A percentile compares a stretch with the other conserved stretches of the same genome.
Evolutionary conservation across 2,888 invertebrate genomes (phyloP).

Genomic region (Lithophane socia): DNA sequence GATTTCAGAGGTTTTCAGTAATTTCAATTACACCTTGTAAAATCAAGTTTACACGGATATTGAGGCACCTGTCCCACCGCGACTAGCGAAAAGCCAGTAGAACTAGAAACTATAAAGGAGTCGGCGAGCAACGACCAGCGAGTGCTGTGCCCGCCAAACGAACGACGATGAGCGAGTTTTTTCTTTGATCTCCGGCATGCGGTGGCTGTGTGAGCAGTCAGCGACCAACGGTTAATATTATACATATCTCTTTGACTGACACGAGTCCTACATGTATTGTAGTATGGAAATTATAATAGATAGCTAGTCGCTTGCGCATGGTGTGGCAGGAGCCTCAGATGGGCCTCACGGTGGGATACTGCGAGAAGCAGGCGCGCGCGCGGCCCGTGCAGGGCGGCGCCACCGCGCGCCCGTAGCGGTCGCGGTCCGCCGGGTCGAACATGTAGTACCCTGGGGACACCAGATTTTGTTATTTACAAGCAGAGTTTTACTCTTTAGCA

Average conservation of each 20-base stretch:
- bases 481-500: not conserved
- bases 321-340: not conserved
- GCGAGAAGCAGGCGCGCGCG: slow-evolving; percentile 84
- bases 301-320: not conserved
- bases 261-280: not conserved
- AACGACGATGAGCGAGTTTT: too few relatives aligned
- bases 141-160: not conserved
- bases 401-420: slow-evolving; percentile 87
- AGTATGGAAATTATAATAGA: not conserved
- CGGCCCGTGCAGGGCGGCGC: slow-evolving; percentile 83
- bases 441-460: slow-evolving; percentile 88
- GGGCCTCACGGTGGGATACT: slow-evolving; percentile 79
- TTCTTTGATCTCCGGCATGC: too few relatives aligned
- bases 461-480: too few relatives aligned
- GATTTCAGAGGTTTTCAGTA: too few relatives aligned
- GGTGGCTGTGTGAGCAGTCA: too few relatives aligned
- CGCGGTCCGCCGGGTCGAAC: slow-evolving; percentile 91
- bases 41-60: not conserved
- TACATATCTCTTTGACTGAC: not conserved
- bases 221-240: not conserved
- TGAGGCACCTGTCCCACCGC: too few relatives aligned
- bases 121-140: not conserved
- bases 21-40: not conserved
- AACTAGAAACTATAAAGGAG: not conserved
- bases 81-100: not conserved